Conservation (phyloP, 2,113 vertebrate species). For the Erpornis zantholeuca region DNA sequence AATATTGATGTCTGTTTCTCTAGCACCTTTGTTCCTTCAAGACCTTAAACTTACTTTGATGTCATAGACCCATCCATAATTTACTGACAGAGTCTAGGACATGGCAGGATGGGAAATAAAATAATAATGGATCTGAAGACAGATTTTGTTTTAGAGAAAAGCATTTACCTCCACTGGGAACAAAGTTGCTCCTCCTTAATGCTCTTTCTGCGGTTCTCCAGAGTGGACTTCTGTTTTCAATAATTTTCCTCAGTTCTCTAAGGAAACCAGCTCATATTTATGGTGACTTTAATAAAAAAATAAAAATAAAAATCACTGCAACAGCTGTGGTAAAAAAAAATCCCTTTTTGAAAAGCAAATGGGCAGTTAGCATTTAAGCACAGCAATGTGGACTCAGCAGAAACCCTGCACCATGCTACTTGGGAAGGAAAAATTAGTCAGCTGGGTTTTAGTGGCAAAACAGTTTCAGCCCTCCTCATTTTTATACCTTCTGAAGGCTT, state of each 20-base stretch:
- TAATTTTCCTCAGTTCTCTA: neutral
- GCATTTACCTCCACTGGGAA: neutral
- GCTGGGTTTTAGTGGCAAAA: neutral
- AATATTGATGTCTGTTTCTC: neutral
- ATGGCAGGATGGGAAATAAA: neutral
- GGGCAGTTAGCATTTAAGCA: neutral
- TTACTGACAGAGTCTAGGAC: neutral
- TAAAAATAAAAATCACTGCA: fast-evolving
- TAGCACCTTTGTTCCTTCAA: constrained; percentile 7
- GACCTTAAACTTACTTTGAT: constrained; percentile 4
- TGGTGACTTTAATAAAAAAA: neutral
- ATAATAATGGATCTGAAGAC: neutral
- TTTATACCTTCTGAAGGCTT: neutral
- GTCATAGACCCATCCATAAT: neutral
- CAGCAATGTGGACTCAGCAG: neutral
- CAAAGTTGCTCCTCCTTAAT: neutral
- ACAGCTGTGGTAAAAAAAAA: neutral
- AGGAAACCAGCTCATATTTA: neutral
- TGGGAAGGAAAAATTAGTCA: neutral
- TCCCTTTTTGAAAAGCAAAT: neutral
- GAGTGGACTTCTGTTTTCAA: neutral
- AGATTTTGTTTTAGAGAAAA: neutral
- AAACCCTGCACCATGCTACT: neutral
- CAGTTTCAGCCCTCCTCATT: neutral
- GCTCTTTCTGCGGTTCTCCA: neutral